Evolutionary conservation across 2,888 invertebrate species (phyloP).

Genomic region (Idaea biselata): DNA sequence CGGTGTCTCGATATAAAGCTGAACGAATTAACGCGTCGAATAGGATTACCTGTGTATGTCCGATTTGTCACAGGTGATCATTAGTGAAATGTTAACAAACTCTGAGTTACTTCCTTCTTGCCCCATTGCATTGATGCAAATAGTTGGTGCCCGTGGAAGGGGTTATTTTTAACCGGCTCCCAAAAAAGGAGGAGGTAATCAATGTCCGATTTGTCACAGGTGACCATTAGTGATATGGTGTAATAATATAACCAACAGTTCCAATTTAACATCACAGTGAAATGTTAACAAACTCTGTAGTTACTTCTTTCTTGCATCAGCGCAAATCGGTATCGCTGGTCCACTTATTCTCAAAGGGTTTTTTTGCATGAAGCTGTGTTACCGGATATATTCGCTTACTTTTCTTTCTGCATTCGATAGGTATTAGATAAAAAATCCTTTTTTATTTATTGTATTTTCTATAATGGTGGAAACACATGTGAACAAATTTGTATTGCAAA

Average conservation of each 20-base stretch:
- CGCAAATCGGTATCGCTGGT: too few relatives aligned
- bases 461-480: too few relatives aligned
- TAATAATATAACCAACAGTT: too few relatives aligned
- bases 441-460: too few relatives aligned
- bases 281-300: slow-evolving; percentile 39
- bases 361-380: too few relatives aligned
- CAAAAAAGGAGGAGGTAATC: background rate
- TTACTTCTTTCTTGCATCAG: slow-evolving; percentile 30
- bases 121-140: slow-evolving; percentile 15
- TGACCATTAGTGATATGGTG: slow-evolving; percentile 30
- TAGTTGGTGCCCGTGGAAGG: too few relatives aligned
- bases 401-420: too few relatives aligned
- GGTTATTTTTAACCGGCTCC: background rate
- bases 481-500: too few relatives aligned
- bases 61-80: slow-evolving; percentile 37
- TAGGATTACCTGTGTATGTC: slow-evolving; percentile 20
- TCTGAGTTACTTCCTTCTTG: slow-evolving; percentile 34
- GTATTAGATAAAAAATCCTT: too few relatives aligned
- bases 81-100: slow-evolving; percentile 40
- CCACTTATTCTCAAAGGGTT: too few relatives aligned
- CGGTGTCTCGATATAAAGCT: slow-evolving; percentile 13
- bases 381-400: too few relatives aligned
- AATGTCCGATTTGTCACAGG: slow-evolving; percentile 21
- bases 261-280: too few relatives aligned
- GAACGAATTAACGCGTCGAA: slow-evolving; percentile 16